Evolutionary conservation across 2,888 invertebrate species (phyloP).

Genomic region (Amaurobius ferox): DNA sequence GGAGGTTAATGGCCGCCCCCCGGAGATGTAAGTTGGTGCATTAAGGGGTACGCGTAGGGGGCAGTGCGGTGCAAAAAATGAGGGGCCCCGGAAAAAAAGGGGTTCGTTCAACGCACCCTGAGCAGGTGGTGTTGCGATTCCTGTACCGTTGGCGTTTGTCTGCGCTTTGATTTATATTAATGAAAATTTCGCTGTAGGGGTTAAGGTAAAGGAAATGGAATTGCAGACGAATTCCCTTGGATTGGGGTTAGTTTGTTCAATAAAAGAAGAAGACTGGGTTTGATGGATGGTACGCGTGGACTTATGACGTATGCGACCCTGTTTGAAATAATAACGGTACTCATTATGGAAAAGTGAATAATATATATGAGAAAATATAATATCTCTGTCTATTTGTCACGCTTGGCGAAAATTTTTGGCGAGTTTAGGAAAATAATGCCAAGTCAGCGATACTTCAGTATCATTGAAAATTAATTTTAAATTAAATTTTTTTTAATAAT

Average conservation of each 20-base stretch:
- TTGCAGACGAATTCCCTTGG: background rate
- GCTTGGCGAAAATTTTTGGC: too few relatives aligned
- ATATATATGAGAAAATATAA: too few relatives aligned
- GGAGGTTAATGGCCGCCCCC: slow-evolving; percentile 59
- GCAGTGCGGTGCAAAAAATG: slow-evolving; percentile 13
- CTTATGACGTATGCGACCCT: too few relatives aligned
- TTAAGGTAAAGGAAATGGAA: background rate
- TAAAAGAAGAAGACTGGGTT: too few relatives aligned
- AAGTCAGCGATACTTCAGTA: too few relatives aligned
- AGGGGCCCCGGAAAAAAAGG: slow-evolving; percentile 36
- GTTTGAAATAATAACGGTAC: too few relatives aligned
- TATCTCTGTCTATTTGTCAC: too few relatives aligned
- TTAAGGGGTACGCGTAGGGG: slow-evolving; percentile 62
- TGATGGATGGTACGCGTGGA: too few relatives aligned
- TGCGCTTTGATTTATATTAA: slow-evolving; percentile 20
- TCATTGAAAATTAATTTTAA: too few relatives aligned
- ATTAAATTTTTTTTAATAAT: too few relatives aligned
- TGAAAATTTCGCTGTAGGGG: slow-evolving; percentile 7
- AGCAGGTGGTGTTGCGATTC: slow-evolving; percentile 54
- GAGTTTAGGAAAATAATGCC: too few relatives aligned
- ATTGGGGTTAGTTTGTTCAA: background rate
- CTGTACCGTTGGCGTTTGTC: slow-evolving; percentile 16
- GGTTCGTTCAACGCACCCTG: slow-evolving; percentile 50
- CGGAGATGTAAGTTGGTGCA: slow-evolving; percentile 66
- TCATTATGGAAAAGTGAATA: too few relatives aligned